phyloP scores from a whole-genome alignment of 2,888 invertebrate genomes.

The Coremacera marginata region DNA sequence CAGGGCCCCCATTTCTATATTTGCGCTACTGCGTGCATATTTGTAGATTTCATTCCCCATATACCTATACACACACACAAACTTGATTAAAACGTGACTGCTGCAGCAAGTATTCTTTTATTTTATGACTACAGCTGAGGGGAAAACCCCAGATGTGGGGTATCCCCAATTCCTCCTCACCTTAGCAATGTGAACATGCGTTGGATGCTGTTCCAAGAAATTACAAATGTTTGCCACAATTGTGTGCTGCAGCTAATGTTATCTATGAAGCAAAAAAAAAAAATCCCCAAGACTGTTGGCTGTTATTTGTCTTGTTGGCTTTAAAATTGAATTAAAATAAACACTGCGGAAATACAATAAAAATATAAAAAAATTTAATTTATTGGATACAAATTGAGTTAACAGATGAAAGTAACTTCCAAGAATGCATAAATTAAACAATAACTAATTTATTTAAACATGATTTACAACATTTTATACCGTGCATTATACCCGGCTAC shows the following conservation, averaged over 20 bases:
- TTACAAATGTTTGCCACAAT: neutral
- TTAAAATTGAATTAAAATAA: neutral
- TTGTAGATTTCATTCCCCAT: neutral
- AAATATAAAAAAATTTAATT: neutral
- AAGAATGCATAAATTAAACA: too few species aligned
- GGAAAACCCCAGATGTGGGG: slow-evolving; percentile 1
- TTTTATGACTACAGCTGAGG: neutral
- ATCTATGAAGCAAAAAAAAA: too few species aligned
- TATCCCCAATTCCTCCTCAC: neutral
- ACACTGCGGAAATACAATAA: neutral
- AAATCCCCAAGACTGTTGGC: too few species aligned
- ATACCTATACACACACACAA: neutral
- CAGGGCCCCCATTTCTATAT: too few species aligned
- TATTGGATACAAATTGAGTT: neutral
- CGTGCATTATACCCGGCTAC: too few species aligned
- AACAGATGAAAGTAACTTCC: neutral
- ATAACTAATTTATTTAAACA: too few species aligned
- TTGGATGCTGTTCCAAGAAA: slow-evolving; percentile 24
- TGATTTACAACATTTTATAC: too few species aligned
- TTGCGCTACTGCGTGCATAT: too few species aligned
- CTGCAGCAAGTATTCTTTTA: neutral
- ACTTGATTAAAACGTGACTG: too few species aligned
- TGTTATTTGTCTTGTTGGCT: too few species aligned
- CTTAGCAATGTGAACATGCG: neutral
- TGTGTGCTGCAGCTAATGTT: too few species aligned